Percentiles rank a stretch among this genome's conserved stretches.
phyloP scores from a whole-genome alignment of 2,888 invertebrate species.

The Acanthacorydalis orientalis region DNA sequence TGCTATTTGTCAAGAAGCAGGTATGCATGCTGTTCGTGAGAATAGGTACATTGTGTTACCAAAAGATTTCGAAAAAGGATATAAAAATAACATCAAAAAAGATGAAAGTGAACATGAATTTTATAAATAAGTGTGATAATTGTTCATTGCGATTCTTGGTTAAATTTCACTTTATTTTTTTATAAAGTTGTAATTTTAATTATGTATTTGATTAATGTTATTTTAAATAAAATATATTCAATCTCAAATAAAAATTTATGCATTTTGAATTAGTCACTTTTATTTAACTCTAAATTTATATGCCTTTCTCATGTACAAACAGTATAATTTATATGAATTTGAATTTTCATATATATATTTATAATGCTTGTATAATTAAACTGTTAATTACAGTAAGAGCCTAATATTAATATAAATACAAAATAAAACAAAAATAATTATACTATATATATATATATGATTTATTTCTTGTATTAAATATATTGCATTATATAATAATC shows the following conservation, averaged over 20 bases:
- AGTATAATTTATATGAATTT: too few species aligned
- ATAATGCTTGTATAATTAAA: too few species aligned
- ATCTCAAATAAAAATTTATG: background rate
- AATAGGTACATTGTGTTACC: conserved; percentile 97
- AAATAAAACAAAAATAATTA: background rate
- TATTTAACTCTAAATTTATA: too few species aligned
- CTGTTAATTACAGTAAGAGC: too few species aligned
- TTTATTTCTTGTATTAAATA: conserved; percentile 1
- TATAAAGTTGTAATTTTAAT: too few species aligned
- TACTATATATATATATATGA: background rate
- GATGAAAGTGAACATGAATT: conserved; percentile 99
- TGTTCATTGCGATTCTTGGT: background rate
- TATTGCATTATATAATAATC: conserved; percentile 5
- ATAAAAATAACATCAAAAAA: conserved; percentile 99
- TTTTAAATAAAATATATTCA: too few species aligned
- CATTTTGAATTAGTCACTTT: too few species aligned
- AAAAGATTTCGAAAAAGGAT: conserved; percentile 99
- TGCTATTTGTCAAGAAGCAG: conserved; percentile 99
- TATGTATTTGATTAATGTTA: too few species aligned
- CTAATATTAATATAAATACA: background rate
- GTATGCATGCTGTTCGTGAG: conserved; percentile 99
- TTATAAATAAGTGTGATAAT: conserved; percentile 64
- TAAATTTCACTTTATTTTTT: background rate
- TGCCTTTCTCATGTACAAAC: too few species aligned
- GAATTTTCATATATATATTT: too few species aligned